phyloP scores from a whole-genome alignment of 2,113 vertebrate genomes.

The Dendropsophus ebraccatus region DNA sequence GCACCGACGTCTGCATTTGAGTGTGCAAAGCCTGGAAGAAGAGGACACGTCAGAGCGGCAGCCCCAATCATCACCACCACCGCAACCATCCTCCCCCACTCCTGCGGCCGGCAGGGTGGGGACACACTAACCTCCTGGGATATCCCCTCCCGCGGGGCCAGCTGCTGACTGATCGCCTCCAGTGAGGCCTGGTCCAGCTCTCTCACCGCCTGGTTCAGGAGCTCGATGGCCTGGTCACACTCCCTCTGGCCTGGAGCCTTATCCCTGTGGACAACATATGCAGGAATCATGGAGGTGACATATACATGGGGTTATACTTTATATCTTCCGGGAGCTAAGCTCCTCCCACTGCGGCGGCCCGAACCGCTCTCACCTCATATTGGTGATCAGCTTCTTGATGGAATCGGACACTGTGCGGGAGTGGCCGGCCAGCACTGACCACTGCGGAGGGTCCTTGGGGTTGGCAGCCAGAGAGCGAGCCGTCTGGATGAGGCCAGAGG shows the following conservation, averaged over 20 bases:
- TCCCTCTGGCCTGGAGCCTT: conserved; percentile 96
- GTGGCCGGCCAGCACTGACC: conserved; percentile 93
- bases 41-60: background rate
- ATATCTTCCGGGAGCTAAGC: background rate
- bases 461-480: conserved; percentile 94
- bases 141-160: conserved; percentile 90
- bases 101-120: background rate
- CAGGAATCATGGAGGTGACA: background rate
- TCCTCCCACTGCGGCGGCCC: too few species aligned
- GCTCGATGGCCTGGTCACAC: conserved; percentile 91
- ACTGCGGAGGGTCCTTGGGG: conserved; percentile 92
- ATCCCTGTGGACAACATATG: conserved; percentile 75
- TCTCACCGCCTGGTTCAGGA: conserved; percentile 88
- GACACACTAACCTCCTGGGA: conserved; percentile 87
- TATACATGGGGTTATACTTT: too few species aligned
- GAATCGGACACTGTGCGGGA: conserved; percentile 96
- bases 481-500: conserved; percentile 91
- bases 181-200: conserved; percentile 96
- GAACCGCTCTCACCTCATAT: conserved; percentile 84
- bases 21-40: conserved; percentile 87
- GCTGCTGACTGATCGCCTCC: conserved; percentile 93
- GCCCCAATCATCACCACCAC: too few species aligned
- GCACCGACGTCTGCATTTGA: conserved; percentile 95
- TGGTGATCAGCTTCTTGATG: conserved; percentile 98
- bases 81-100: too few species aligned